Base-by-base conservation (phyloP, 2,888 invertebrate species). In the Caenorhabditis japonica region DNA sequence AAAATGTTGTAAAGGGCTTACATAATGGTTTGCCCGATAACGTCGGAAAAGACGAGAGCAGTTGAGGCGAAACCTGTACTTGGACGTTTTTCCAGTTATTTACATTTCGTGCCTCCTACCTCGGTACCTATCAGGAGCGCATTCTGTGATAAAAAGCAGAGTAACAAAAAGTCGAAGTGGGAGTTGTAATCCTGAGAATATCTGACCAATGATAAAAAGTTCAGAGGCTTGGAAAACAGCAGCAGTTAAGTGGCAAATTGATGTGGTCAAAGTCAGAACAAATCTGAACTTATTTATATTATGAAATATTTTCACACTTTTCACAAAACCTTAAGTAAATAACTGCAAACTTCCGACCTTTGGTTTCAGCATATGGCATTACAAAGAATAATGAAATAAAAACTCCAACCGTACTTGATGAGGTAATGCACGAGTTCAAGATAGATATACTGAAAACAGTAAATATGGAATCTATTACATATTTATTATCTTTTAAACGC, bases 81-180 rank as follows among this genome's bases (percentile, higher is more conserved):
- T 39, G 25, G 13, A 15, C 23, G 30, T 49, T 39, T 27, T 61
- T 41, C 21, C 8, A 12, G 33, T 5, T 39, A 12, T 21, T 17
- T 13, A 47, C 47, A 13, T 27, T 41, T 41, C 39, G 10, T 13
- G 33, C 12, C 17, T 8, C 13, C 13, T 46, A 69, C 74, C 74
- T 74, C 74, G 25, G 23, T 46, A 52, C 17, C 59, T 51, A 34
- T 79, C 79, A 25, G 79, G 69, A 17, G 75, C 59, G 51, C 76
- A 75, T 44, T 79, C 79, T 0, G 66, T 68, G 19, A 79, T 52
- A 39, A 55, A 79, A 2, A 79, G 19, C 5, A 56, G 15, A 1
- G 69, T 69, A 2, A 71, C 71, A 30, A 74, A 73, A 33, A 60
- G 55, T 1, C 59, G 46, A 2, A 75, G n/a, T 1, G 74, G 74